Base-by-base conservation (phyloP, 2,888 invertebrate genomes). In the Arge pagana region DNA sequence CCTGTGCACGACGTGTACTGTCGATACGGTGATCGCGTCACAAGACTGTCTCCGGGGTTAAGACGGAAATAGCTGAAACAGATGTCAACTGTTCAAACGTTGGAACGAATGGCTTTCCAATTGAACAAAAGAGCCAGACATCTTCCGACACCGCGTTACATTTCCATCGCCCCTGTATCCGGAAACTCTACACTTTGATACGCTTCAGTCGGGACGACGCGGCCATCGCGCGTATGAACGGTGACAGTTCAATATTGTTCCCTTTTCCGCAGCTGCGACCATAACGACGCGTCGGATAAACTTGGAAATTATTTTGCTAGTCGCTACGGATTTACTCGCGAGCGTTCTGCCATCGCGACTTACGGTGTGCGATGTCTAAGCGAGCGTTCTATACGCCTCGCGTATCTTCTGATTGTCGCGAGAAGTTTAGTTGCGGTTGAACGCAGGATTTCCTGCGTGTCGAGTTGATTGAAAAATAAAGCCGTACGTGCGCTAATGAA, bases 401-500 rank as follows among this genome's bases (percentile, higher is more conserved):
- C 45, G 35, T 45, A 45, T 45, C 45, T 45, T 33, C 31, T 33
- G 45, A 45, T 45, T 45, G 45, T 45, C 45, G 35, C 28, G 35
- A 45, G 6, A 37, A 19, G 11, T 8, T 37, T 11, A 13, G n/a
- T 5, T 21, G 8, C 11, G 23, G 21, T 11, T 37, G 7, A n/a
- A 23, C n/a, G 7, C 37, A 19, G 37, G 7, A n/a, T n/a, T n/a
- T n/a, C n/a, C n/a, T n/a, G n/a, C n/a, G n/a, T n/a, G n/a, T n/a
- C n/a, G n/a, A n/a, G n/a, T n/a, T n/a, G n/a, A n/a, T n/a, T n/a
- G n/a, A n/a, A n/a, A n/a, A n/a, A n/a, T n/a, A n/a, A n/a, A n/a
- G n/a, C n/a, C n/a, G n/a, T n/a, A n/a, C n/a, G n/a, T n/a, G n/a
- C n/a, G n/a, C n/a, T n/a, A n/a, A n/a, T n/a, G n/a, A n/a, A n/a